phyloP scores from a whole-genome alignment of 2,797 vertebrate species.

The Hydrolagus colliei region DNA sequence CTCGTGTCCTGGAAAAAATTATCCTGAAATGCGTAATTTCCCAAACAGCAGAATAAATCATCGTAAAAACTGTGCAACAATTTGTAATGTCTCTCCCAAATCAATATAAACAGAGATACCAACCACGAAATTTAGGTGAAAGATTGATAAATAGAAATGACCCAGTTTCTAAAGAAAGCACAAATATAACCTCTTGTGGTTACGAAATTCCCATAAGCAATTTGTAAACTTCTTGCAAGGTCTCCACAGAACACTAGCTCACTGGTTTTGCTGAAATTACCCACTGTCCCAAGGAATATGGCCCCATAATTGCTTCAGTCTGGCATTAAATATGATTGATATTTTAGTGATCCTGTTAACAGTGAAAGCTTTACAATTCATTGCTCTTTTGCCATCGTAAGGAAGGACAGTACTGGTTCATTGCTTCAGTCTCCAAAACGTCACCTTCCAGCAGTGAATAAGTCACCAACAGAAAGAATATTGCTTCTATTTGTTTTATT shows the following conservation, averaged over 20 bases:
- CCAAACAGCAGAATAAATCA: constrained; percentile 24
- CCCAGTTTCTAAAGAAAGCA: constrained; percentile 25
- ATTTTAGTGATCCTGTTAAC: constrained; percentile 23
- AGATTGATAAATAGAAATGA: constrained; percentile 30
- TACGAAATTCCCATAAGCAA: constrained; percentile 31
- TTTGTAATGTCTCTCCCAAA: background rate
- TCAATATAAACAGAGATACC: constrained; percentile 14
- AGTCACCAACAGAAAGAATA: background rate
- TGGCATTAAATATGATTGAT: constrained; percentile 28
- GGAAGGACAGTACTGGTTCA: too few species aligned
- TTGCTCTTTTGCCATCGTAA: background rate
- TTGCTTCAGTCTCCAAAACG: background rate
- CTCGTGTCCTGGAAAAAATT: background rate
- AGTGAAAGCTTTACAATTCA: background rate
- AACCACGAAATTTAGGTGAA: constrained; percentile 14
- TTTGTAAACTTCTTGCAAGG: constrained; percentile 15
- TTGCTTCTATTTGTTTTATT: background rate
- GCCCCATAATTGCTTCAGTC: constrained; percentile 27
- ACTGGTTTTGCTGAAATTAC: constrained; percentile 29
- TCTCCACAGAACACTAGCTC: constrained; percentile 17
- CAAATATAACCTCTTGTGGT: background rate
- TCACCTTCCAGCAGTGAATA: background rate
- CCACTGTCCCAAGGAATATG: constrained; percentile 26
- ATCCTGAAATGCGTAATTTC: constrained; percentile 10
- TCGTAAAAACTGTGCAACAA: background rate